phyloP scores from a whole-genome alignment of 2,113 vertebrate genomes.

The Sylvilagus bachmani region DNA sequence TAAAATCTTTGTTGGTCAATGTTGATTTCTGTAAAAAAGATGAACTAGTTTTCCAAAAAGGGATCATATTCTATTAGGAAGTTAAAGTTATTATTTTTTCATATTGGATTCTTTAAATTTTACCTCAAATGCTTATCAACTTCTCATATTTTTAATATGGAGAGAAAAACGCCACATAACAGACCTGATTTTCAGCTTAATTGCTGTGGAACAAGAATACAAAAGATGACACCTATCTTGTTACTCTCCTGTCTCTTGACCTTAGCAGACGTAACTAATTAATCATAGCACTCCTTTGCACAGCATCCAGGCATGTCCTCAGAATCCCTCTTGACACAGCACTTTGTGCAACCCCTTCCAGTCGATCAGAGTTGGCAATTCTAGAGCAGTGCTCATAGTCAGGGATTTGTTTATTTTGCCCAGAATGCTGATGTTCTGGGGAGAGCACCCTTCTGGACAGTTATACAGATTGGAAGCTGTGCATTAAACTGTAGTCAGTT shows the following conservation, averaged over 20 bases:
- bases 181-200: slow-evolving; percentile 35
- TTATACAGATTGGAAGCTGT: neutral
- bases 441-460: slow-evolving; percentile 7
- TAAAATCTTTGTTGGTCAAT: slow-evolving; percentile 20
- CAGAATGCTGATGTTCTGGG: slow-evolving; percentile 36
- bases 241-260: slow-evolving; percentile 19
- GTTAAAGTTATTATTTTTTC: slow-evolving; percentile 51
- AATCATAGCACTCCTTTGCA: slow-evolving; percentile 15
- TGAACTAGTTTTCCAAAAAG: slow-evolving; percentile 57
- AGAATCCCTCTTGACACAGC: neutral
- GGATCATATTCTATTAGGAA: slow-evolving; percentile 41
- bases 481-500: neutral
- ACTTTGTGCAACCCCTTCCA: neutral
- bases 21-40: slow-evolving; percentile 51
- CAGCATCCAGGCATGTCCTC: neutral
- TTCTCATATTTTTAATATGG: slow-evolving; percentile 23
- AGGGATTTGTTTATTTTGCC: slow-evolving; percentile 27
- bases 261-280: slow-evolving; percentile 1
- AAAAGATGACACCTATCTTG: neutral
- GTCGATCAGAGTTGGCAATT: neutral
- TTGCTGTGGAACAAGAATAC: neutral
- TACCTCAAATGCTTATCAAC: slow-evolving; percentile 48
- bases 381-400: neutral
- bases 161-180: slow-evolving; percentile 42
- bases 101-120: slow-evolving; percentile 9